Conservation (phyloP, 2,797 vertebrate species). For the Microctenopoma stevenorrisi region DNA sequence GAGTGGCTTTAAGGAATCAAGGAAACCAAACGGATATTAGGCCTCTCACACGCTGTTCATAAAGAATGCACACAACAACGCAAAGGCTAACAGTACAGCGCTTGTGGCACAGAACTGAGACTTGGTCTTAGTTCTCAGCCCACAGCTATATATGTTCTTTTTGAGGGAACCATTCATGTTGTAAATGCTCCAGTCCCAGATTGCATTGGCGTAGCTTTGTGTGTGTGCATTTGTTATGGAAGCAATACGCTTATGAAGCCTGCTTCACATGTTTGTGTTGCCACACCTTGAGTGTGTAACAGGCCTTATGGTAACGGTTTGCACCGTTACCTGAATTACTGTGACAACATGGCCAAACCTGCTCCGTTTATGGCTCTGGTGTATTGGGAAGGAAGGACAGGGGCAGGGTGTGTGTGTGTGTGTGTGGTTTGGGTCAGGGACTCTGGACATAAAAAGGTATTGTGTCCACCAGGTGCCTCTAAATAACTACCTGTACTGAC, state of each 20-base stretch:
- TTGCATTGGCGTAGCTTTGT: background rate
- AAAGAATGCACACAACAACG: background rate
- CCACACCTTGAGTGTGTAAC: conserved; percentile 2
- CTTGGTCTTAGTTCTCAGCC: background rate
- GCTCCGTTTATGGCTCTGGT: conserved; percentile 65
- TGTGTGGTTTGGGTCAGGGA: conserved; percentile 51
- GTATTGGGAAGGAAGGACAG: conserved; percentile 38
- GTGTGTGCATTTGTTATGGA: background rate
- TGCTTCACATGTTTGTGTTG: conserved; percentile 3
- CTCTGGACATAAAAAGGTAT: conserved; percentile 39
- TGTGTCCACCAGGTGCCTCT: conserved; percentile 66
- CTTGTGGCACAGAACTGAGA: background rate
- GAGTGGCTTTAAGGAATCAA: conserved; percentile 19
- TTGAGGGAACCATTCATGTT: background rate
- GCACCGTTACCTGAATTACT: conserved; percentile 6
- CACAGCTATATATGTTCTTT: background rate
- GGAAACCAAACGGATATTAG: background rate
- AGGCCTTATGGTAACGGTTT: conserved; percentile 18
- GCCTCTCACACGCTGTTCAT: conserved; percentile 35
- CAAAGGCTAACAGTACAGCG: background rate
- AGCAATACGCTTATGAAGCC: conserved; percentile 4
- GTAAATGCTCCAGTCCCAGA: background rate
- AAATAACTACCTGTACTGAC: conserved; percentile 14
- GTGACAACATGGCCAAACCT: conserved; percentile 42
- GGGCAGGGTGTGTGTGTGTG: conserved; percentile 30